phyloP scores from a whole-genome alignment of 2,113 vertebrate genomes.

The Orientallactaga bullata region DNA sequence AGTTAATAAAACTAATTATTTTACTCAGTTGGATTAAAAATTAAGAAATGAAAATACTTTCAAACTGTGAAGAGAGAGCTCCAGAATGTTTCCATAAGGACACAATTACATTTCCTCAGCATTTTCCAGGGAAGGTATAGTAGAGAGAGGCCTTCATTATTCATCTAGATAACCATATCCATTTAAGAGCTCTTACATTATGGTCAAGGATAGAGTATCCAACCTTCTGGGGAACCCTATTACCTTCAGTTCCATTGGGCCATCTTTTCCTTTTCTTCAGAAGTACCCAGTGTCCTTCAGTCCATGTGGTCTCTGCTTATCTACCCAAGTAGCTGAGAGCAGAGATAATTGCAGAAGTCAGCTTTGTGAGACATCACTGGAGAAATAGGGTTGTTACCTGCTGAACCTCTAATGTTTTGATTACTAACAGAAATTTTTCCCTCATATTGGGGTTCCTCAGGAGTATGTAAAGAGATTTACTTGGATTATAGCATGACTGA shows the following conservation, averaged over 20 bases:
- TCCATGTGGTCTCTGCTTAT: background rate
- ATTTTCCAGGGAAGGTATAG: background rate
- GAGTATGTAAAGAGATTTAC: background rate
- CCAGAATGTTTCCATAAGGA: background rate
- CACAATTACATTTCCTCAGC: background rate
- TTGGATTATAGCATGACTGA: background rate
- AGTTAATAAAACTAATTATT: background rate
- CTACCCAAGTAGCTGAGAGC: background rate
- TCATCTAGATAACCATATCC: background rate
- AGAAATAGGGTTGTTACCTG: background rate
- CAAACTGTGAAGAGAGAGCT: background rate
- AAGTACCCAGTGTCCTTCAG: background rate
- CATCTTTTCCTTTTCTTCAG: background rate
- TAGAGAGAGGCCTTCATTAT: background rate
- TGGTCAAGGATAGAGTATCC: background rate
- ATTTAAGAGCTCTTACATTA: background rate
- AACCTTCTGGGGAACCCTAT: accelerated
- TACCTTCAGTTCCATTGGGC: background rate
- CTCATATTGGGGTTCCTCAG: background rate
- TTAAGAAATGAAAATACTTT: constrained; percentile 43
- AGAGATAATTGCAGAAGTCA: background rate
- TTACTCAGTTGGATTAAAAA: background rate
- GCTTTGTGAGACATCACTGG: background rate
- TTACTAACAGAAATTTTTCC: background rate
- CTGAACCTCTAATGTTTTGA: background rate